These are phyloP conservation scores for Leucania comma DNA, from an alignment of 2,888 invertebrate genomes.

Conservation along the genomic window DNA sequence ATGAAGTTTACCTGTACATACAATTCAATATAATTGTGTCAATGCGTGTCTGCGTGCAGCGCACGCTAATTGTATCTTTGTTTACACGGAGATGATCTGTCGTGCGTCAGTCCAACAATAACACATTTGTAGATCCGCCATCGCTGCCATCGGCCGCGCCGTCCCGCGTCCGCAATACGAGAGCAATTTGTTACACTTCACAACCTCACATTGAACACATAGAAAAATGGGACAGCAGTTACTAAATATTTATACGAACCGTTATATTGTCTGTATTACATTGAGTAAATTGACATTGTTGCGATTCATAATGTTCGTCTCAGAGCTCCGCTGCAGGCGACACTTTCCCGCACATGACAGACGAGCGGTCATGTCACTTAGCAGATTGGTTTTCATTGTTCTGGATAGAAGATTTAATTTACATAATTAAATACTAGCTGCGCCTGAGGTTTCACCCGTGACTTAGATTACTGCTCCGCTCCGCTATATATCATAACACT, in stretches of 20 bases:
- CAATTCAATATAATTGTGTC: no score
- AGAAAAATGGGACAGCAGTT: no score
- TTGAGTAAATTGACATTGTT: no score
- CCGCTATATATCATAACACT: no score
- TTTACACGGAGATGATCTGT: not conserved
- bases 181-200: constrained; percentile 5
- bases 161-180: not conserved
- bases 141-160: not conserved
- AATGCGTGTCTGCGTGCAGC: no score
- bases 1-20: no score
- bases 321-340: not conserved
- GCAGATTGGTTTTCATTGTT: constrained; percentile 15
- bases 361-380: constrained; percentile 23
- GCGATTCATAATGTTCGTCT: not conserved
- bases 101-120: not conserved
- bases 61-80: no score
- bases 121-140: not conserved
- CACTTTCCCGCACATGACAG: no score
- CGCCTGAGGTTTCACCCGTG: no score
- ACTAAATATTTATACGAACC: no score
- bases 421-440: not conserved
- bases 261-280: not conserved
- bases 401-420: not conserved
- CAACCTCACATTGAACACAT: not conserved
- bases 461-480: no score